A percentile compares a stretch with the other conserved stretches of the same genome.
Conservation (phyloP, 2,888 invertebrate species). For the Eupsilia transversa region DNA sequence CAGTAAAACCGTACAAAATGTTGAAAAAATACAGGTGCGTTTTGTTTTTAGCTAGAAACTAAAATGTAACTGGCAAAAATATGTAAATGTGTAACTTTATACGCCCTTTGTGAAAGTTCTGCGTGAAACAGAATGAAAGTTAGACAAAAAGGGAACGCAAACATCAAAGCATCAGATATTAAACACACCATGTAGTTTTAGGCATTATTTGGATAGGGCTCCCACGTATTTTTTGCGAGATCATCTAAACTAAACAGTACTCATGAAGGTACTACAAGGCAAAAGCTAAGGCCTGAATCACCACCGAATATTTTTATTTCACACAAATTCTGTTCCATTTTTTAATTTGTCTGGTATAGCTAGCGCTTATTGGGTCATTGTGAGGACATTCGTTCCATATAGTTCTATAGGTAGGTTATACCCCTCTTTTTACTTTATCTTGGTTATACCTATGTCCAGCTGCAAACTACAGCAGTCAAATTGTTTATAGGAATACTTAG, state of each 20-base stretch:
- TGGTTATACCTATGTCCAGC: no score
- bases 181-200: conserved; percentile 16
- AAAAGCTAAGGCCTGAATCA: not conserved
- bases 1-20: conserved; percentile 6
- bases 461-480: no score
- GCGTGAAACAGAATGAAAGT: conserved; percentile 33
- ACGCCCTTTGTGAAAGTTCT: conserved; percentile 43
- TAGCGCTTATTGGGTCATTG: not conserved
- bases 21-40: not conserved
- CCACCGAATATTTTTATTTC: not conserved
- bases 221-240: not conserved
- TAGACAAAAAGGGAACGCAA: conserved; percentile 27
- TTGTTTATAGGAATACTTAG: no score
- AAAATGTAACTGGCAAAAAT: conserved; percentile 45
- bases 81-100: conserved; percentile 47
- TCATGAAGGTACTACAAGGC: not conserved
- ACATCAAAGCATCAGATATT: conserved; percentile 34
- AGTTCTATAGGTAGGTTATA: no score
- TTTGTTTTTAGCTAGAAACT: conserved; percentile 17
- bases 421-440: no score
- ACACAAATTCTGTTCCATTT: not conserved
- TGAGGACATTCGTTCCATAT: no score
- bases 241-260: not conserved
- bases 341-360: not conserved
- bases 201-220: conserved; percentile 13